Evolutionary conservation across 2,113 vertebrate genomes (phyloP).

Genomic region (Pardalotus punctatus): DNA sequence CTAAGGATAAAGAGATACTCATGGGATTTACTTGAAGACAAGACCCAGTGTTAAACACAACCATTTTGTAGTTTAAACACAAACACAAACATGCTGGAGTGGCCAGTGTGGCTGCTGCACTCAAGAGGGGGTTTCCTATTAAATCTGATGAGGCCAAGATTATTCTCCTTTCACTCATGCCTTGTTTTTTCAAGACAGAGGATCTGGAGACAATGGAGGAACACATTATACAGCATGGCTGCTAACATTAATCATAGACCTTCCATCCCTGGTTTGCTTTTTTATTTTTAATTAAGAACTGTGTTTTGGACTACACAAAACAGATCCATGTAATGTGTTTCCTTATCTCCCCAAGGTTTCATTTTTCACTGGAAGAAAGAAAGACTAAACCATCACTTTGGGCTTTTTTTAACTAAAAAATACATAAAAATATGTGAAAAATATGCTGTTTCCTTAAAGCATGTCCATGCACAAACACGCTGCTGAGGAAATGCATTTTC

Average conservation of each 20-base stretch:
- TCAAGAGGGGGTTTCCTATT: background rate
- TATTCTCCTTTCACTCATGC: background rate
- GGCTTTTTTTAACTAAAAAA: background rate
- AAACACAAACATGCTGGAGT: background rate
- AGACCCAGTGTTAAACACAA: background rate
- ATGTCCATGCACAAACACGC: rapidly evolving
- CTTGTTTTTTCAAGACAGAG: background rate
- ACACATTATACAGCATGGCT: background rate
- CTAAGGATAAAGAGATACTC: background rate
- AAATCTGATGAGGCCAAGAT: background rate
- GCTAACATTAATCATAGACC: background rate
- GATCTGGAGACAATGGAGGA: background rate
- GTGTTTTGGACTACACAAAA: conserved; percentile 7
- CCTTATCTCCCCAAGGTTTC: conserved; percentile 21
- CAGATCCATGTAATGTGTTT: background rate
- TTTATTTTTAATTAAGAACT: background rate
- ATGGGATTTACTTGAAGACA: background rate
- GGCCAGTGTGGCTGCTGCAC: background rate
- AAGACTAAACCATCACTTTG: background rate
- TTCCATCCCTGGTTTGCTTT: background rate
- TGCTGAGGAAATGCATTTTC: background rate
- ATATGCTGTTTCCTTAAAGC: background rate
- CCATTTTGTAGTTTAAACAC: background rate
- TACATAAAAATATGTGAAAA: background rate
- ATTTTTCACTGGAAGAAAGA: background rate